phyloP scores from a whole-genome alignment of 2,113 vertebrate genomes.

The Atlantisia rogersi region DNA sequence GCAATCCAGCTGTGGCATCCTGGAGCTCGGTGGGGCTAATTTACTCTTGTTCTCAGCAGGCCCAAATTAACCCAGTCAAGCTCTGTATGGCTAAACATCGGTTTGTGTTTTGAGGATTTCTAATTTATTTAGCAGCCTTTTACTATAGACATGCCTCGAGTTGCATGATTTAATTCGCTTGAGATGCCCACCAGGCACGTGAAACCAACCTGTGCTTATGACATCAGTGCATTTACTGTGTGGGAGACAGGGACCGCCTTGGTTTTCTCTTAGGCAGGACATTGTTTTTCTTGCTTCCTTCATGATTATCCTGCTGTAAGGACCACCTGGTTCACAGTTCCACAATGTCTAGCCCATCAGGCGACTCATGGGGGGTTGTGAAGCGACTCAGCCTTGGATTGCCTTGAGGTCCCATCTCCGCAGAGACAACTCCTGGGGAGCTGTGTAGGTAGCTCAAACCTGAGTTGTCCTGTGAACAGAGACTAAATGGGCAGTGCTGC shows the following conservation, averaged over 20 bases:
- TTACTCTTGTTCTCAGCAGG: neutral
- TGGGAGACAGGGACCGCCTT: neutral
- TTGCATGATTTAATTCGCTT: neutral
- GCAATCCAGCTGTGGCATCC: neutral
- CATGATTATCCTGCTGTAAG: neutral
- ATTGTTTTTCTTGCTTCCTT: neutral
- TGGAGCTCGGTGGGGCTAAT: neutral
- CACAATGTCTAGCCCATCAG: too few relatives aligned
- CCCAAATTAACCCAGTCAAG: neutral
- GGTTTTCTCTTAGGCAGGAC: neutral
- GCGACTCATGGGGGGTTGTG: too few relatives aligned
- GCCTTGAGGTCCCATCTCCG: too few relatives aligned
- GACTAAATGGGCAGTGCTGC: too few relatives aligned
- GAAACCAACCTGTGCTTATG: neutral
- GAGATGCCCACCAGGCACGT: neutral
- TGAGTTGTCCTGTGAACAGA: too few relatives aligned
- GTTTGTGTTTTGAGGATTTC: neutral
- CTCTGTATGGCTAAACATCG: neutral
- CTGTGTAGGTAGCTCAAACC: too few relatives aligned
- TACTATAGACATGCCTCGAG: neutral
- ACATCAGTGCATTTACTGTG: neutral
- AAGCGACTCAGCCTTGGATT: too few relatives aligned
- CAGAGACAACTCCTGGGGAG: too few relatives aligned
- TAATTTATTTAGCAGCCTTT: neutral
- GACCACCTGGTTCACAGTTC: too few relatives aligned